phyloP scores from a whole-genome alignment of 2,113 vertebrate genomes.

The Phrynosoma platyrhinos region DNA sequence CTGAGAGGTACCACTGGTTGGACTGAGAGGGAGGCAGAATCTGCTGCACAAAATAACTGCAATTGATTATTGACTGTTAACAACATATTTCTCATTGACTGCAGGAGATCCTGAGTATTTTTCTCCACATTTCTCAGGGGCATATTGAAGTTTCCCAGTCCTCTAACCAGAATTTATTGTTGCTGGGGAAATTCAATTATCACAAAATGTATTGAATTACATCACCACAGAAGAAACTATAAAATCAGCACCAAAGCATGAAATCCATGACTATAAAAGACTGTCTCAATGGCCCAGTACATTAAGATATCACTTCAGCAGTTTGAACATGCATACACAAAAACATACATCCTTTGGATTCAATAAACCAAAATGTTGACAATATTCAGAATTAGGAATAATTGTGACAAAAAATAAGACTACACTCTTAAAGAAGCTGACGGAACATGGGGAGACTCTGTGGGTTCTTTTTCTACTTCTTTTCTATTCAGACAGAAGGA shows the following conservation, averaged over 20 bases:
- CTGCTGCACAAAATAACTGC: neutral
- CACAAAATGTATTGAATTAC: neutral
- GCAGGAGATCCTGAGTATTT: neutral
- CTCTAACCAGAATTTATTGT: neutral
- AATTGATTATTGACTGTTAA: neutral
- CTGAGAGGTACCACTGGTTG: neutral
- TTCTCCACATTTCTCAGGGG: neutral
- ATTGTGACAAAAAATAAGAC: neutral
- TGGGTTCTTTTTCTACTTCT: neutral
- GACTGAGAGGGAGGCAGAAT: neutral
- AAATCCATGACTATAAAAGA: neutral
- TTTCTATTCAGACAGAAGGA: neutral
- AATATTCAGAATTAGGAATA: neutral
- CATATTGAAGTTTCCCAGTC: neutral
- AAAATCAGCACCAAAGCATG: neutral
- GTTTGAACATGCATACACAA: neutral
- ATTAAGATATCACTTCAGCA: neutral
- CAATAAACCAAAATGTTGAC: too few relatives aligned
- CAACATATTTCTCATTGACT: neutral
- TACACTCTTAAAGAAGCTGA: neutral
- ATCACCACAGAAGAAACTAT: neutral
- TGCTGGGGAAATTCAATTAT: conserved; percentile 10
- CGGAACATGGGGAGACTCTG: neutral
- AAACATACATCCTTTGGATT: neutral
- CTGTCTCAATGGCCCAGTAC: neutral